phyloP scores from a whole-genome alignment of 1,140 invertebrate species.

The Pogonomyrmex barbatus region DNA sequence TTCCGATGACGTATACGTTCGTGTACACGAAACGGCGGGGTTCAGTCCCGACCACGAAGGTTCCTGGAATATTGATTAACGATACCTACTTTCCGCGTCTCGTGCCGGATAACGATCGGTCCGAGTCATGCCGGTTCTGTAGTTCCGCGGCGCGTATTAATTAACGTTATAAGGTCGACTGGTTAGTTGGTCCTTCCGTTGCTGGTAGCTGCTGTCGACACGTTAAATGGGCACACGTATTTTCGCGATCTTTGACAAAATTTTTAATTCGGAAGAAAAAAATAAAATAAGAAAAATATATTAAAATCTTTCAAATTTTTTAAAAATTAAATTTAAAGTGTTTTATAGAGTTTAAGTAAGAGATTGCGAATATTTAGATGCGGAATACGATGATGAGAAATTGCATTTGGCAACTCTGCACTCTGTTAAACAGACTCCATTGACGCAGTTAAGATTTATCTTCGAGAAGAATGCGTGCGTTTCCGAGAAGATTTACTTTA shows the following conservation, averaged over 20 bases:
- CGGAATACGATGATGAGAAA: not conserved
- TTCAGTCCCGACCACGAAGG: not conserved
- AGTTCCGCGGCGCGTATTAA: constrained; percentile 75
- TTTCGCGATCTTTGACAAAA: not conserved
- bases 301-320: not conserved
- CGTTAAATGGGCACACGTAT: constrained; percentile 9
- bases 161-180: constrained; percentile 72
- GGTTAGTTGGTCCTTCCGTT: constrained; percentile 30
- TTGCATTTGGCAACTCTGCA: not conserved
- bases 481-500: not conserved
- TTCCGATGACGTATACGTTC: not conserved
- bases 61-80: constrained; percentile 74
- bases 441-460: not conserved
- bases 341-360: not conserved
- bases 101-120: constrained; percentile 75
- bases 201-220: constrained; percentile 27
- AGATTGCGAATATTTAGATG: not conserved
- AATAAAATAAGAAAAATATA: constrained; percentile 14
- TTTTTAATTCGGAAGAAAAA: not conserved
- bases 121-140: constrained; percentile 63
- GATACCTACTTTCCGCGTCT: constrained; percentile 52
- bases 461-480: not conserved
- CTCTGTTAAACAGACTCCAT: not conserved
- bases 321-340: not conserved
- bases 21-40: not conserved